Evolutionary conservation across 2,888 invertebrate species (phyloP).

Genomic region (Balanococcus diminutus): DNA sequence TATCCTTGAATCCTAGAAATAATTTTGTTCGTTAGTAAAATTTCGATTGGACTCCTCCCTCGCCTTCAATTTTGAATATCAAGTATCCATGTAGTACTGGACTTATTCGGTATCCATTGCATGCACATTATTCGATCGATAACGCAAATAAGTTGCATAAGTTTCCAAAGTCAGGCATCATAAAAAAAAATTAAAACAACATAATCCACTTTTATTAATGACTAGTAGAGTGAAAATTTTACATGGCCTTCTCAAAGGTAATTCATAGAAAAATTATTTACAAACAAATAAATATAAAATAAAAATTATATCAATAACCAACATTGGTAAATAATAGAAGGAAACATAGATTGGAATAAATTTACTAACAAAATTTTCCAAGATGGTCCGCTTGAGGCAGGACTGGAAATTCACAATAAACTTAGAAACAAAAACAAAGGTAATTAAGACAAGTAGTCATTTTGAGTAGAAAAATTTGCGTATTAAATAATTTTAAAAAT

Average conservation of each 20-base stretch:
- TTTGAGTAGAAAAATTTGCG: background rate
- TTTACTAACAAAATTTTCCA: background rate
- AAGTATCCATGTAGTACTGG: no score
- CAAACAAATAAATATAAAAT: background rate
- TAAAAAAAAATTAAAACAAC: background rate
- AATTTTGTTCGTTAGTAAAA: no score
- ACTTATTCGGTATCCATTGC: no score
- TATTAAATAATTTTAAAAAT: background rate
- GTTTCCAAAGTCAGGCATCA: no score
- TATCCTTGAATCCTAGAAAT: no score
- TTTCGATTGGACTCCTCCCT: no score
- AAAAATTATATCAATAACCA: slow-evolving; percentile 6
- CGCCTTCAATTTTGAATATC: no score
- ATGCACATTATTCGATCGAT: no score
- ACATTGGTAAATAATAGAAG: background rate
- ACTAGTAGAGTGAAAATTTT: slow-evolving; percentile 12
- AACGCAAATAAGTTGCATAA: no score
- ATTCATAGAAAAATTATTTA: slow-evolving; percentile 11
- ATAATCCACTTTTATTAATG: background rate
- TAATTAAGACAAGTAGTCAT: background rate
- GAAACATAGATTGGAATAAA: background rate
- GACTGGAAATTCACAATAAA: background rate
- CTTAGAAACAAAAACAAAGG: no score
- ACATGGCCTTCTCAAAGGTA: background rate
- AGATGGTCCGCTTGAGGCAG: background rate